These are phyloP conservation scores for Microcebus ravelobensis DNA, from an alignment of 2,113 vertebrate species.

Conservation along the genomic window DNA sequence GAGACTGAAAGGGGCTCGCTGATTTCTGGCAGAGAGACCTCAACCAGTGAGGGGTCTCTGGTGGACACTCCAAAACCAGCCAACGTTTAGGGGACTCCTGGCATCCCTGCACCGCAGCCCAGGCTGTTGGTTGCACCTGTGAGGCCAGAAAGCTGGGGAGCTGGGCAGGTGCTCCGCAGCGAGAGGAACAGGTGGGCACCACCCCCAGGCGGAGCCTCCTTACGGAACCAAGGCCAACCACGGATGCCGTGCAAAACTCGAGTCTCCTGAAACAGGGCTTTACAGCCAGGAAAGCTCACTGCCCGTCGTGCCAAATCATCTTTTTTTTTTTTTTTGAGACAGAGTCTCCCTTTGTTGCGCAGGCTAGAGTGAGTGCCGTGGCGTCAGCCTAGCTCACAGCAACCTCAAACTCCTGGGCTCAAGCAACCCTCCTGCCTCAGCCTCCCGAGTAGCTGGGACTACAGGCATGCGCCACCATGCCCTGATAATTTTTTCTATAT, in stretches of 20 bases:
- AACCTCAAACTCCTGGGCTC: no score
- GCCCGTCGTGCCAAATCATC: not conserved
- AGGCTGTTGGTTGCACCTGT: not conserved
- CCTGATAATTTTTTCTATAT: no score
- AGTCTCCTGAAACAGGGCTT: not conserved
- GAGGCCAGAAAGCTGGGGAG: not conserved
- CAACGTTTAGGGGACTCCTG: not conserved
- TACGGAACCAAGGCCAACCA: not conserved
- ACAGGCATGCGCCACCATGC: no score
- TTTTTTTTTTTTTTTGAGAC: no score
- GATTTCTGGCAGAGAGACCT: not conserved
- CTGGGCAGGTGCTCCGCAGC: accelerated
- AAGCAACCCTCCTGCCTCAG: no score
- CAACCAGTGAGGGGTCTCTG: not conserved
- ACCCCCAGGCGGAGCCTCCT: not conserved
- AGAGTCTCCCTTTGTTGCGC: no score
- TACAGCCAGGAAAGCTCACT: not conserved
- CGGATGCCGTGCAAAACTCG: not conserved
- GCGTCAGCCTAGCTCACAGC: no score
- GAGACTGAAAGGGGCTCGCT: not conserved
- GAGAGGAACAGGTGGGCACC: not conserved
- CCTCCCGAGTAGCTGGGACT: no score
- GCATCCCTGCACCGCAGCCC: not conserved
- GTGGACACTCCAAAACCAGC: not conserved
- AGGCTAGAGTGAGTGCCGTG: no score